Conservation (phyloP, 2,888 invertebrate genomes). For the Cyclophora punctaria region DNA sequence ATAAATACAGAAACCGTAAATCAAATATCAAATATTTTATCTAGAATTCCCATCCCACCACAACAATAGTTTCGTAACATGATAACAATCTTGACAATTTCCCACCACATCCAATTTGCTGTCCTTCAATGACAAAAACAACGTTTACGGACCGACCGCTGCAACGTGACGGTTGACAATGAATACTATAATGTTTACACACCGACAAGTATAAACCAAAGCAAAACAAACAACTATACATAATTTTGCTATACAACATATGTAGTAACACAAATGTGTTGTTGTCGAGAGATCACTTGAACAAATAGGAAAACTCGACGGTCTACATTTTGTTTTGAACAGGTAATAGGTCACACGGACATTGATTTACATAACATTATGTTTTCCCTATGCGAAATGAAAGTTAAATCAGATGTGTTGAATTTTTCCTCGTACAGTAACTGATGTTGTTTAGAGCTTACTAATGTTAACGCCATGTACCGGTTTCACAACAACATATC, state of each 20-base stretch:
- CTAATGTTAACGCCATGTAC: too few species aligned
- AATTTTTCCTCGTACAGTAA: too few species aligned
- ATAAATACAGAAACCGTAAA: neutral
- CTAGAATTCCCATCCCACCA: neutral
- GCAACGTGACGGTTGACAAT: conserved; percentile 28
- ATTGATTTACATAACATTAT: neutral
- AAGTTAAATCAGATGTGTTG: too few species aligned
- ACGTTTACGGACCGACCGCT: conserved; percentile 10
- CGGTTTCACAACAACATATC: too few species aligned
- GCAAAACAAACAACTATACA: conserved; percentile 19
- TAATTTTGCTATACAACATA: conserved; percentile 1
- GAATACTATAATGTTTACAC: conserved; percentile 9
- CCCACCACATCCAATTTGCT: conserved; percentile 11
- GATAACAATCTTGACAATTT: conserved; percentile 12
- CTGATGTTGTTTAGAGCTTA: too few species aligned
- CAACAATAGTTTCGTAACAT: conserved; percentile 8
- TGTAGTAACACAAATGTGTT: conserved; percentile 21
- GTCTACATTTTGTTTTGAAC: too few species aligned
- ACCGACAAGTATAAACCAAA: conserved; percentile 15
- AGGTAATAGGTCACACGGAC: neutral
- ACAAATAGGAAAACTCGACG: conserved; percentile 2
- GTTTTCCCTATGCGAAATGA: neutral
- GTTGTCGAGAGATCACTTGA: conserved; percentile 15
- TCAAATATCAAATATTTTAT: neutral
- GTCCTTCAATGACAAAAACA: conserved; percentile 14